These are phyloP conservation scores for Corythaeola cristata DNA, from an alignment of 2,113 vertebrate genomes.

Conservation along the genomic window DNA sequence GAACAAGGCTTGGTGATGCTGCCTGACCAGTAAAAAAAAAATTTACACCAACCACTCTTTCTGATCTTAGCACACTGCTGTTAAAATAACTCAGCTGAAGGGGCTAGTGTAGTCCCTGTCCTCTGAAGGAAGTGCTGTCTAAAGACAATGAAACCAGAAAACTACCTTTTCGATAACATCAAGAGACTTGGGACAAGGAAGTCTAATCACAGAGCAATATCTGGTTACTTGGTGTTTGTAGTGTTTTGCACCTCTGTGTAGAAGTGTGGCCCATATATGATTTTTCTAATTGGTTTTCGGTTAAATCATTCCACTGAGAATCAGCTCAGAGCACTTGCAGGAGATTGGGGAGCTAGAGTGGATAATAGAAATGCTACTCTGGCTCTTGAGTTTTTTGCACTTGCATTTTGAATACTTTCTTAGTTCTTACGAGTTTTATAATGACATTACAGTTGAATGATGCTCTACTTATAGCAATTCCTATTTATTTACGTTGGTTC, in stretches of 20 bases:
- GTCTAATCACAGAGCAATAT: constrained; percentile 2
- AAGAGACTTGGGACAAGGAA: background rate
- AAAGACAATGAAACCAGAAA: background rate
- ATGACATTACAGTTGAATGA: background rate
- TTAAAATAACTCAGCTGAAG: background rate
- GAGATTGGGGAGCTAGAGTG: background rate
- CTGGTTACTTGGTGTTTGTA: background rate
- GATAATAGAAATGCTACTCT: constrained; percentile 6
- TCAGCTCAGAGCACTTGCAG: background rate
- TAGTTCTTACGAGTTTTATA: background rate
- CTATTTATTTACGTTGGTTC: constrained; percentile 27
- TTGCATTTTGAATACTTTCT: constrained; percentile 16
- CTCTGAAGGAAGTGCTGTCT: background rate
- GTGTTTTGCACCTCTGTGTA: background rate
- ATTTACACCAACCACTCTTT: background rate
- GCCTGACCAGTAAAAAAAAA: background rate
- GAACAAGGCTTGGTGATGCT: background rate
- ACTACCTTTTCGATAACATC: background rate
- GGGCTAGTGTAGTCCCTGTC: background rate
- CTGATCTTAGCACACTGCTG: background rate
- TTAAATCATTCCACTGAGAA: constrained; percentile 41
- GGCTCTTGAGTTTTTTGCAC: background rate
- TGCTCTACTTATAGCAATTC: background rate
- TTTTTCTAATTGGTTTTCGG: constrained; percentile 63
- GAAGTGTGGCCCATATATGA: background rate